These are phyloP conservation scores for Microplitis demolitor DNA, from an alignment of 1,140 invertebrate genomes.

Conservation along the genomic window DNA sequence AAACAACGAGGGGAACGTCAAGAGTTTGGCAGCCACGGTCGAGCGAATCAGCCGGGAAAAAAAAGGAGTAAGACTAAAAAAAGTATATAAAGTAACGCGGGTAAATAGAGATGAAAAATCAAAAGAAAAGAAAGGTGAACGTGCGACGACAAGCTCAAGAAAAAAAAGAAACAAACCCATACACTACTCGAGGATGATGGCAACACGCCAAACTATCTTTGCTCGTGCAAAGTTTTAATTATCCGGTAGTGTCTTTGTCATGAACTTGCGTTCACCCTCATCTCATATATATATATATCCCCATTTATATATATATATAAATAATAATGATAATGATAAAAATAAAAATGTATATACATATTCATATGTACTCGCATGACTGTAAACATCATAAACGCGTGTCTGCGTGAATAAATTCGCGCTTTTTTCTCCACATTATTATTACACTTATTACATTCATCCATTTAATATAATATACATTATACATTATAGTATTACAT, in stretches of 20 bases:
- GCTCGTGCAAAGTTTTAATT: slow-evolving; percentile 27
- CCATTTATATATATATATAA: too few relatives aligned
- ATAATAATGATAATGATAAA: too few relatives aligned
- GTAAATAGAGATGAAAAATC: slow-evolving; percentile 3
- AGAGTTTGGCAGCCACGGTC: slow-evolving; percentile 9
- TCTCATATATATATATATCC: background rate
- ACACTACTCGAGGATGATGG: slow-evolving; percentile 8
- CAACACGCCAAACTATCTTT: slow-evolving; percentile 29
- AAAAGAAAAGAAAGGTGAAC: slow-evolving; percentile 1
- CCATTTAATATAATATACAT: background rate
- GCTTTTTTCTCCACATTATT: background rate
- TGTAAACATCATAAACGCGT: slow-evolving; percentile 1
- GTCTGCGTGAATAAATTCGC: slow-evolving; percentile 5
- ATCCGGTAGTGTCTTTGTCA: slow-evolving; percentile 20
- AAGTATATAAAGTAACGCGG: background rate
- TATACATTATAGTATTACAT: background rate
- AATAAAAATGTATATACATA: background rate
- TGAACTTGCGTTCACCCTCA: background rate
- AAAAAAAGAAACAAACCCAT: background rate
- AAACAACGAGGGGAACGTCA: background rate
- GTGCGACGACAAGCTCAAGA: background rate
- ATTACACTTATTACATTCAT: too few relatives aligned
- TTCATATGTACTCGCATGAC: too few relatives aligned
- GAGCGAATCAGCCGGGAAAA: background rate
- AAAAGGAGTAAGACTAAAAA: slow-evolving; percentile 4